Conservation (phyloP, 2,113 vertebrate genomes). For the Cephalophus harveyi region DNA sequence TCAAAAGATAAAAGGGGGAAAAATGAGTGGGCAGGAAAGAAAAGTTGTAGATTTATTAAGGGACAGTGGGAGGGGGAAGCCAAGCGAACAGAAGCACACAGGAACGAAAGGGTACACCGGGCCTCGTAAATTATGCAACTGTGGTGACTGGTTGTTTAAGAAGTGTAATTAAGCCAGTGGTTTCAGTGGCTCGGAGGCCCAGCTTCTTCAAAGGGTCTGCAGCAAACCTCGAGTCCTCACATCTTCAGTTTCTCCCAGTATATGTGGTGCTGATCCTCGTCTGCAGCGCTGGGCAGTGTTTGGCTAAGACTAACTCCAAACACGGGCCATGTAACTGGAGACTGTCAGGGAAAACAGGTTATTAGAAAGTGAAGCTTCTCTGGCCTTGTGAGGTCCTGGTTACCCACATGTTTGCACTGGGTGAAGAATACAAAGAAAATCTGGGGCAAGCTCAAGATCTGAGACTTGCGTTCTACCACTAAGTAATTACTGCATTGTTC, state of each 20-base stretch:
- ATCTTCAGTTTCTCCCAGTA: not conserved
- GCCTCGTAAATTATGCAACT: not conserved
- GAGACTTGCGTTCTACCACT: not conserved
- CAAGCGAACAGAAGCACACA: not conserved
- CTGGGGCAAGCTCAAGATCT: not conserved
- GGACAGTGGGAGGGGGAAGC: not conserved
- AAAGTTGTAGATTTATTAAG: not conserved
- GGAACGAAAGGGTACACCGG: not conserved
- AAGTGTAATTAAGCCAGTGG: not conserved
- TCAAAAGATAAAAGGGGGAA: not conserved
- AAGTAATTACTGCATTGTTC: no score
- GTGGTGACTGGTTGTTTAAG: not conserved
- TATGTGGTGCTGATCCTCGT: no score
- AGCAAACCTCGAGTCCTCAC: not conserved
- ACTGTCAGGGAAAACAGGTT: not conserved
- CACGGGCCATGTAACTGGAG: not conserved
- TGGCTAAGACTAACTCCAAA: not conserved
- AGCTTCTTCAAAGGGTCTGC: not conserved
- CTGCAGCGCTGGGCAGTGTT: not conserved
- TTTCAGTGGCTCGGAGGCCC: not conserved
- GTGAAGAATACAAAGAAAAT: not conserved
- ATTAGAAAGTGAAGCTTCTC: not conserved
- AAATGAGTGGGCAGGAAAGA: not conserved
- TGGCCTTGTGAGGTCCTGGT: not conserved
- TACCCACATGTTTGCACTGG: accelerated